Evolutionary conservation across 1,140 invertebrate genomes (phyloP), one percentile per base, ranked within the genome.

Genomic region (Drosophila sturtevanti): DNA sequence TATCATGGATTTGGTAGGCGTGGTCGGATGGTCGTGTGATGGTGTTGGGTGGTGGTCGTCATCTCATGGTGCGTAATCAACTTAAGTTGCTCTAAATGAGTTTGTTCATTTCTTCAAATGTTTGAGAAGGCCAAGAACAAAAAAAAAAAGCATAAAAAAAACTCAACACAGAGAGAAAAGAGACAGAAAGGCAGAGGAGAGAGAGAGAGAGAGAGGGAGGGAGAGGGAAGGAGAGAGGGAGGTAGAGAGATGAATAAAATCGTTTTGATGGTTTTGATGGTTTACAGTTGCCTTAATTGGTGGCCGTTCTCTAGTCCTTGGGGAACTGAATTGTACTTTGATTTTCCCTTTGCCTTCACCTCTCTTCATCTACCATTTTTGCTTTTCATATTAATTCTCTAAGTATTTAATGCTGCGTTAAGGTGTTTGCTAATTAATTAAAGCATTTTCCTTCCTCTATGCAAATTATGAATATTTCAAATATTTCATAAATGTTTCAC

Each of bases 51-150:
- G 62, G 34, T 52, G 59, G 63, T 68, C 27, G 21, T 41, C 31
- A 52, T 21, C 56, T 9, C 24, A 31, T 24, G 24, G 58, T 63
- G 59, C 77, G 84, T 87, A 89, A 87, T 87, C 82, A 82, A 82
- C 82, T 89, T 89, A 87, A 87, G 82, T 82, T 82, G 76, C 75
- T 87, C 79, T 48, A 89, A 87, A 87, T 82, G 79, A 74, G 82
- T 87, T 87, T 87, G 75, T 64, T 70, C 71, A 69, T 75, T 78
- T 81, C 76, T 78, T 81, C 76, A 74, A 85, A 79, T 81, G 77
- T 80, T 84, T 80, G 41, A 48, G 41, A 48, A 48, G 41, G 41
- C 41, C 41, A 18, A 48, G 51, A 44, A 41, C 59, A 66, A 52
- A 66, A 65, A 61, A 27, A 76, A 56, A 27, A 54, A 34, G n/a